phyloP scores from a whole-genome alignment of 2,797 vertebrate genomes.

The Discoglossus pictus region DNA sequence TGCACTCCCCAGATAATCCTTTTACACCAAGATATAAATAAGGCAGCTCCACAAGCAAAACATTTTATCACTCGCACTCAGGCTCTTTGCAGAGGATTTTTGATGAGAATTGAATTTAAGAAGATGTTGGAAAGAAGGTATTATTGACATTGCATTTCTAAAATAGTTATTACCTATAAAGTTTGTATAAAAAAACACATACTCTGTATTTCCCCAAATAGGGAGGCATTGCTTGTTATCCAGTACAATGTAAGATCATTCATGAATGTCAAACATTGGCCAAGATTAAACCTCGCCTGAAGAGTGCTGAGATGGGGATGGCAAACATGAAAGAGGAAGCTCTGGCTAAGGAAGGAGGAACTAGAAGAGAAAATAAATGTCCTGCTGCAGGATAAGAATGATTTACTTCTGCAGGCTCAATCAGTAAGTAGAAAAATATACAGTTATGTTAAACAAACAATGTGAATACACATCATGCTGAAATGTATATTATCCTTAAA shows the following conservation, averaged over 20 bases:
- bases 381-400: conserved; percentile 85
- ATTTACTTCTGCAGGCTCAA: conserved; percentile 79
- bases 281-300: conserved; percentile 89
- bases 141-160: no score
- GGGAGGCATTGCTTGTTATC: conserved; percentile 75
- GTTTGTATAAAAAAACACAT: no score
- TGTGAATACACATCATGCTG: neutral
- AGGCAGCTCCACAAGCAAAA: no score
- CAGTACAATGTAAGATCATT: conserved; percentile 77
- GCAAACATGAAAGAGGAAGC: conserved; percentile 87
- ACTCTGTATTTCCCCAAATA: conserved; percentile 51
- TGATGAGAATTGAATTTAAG: no score
- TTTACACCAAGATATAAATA: no score
- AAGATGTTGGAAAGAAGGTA: no score
- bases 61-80: no score
- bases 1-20: no score
- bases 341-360: conserved; percentile 80
- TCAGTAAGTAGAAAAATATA: conserved; percentile 66
- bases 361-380: conserved; percentile 88
- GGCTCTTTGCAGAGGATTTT: no score
- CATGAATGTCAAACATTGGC: conserved; percentile 81
- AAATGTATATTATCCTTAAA: neutral
- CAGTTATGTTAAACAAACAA: neutral
- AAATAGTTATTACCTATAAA: no score
- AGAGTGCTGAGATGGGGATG: conserved; percentile 90